A percentile compares a stretch with the other conserved stretches of the same genome.
Evolutionary conservation across 2,888 invertebrate species (phyloP).

Genomic region (Lamellibrachia satsuma): DNA sequence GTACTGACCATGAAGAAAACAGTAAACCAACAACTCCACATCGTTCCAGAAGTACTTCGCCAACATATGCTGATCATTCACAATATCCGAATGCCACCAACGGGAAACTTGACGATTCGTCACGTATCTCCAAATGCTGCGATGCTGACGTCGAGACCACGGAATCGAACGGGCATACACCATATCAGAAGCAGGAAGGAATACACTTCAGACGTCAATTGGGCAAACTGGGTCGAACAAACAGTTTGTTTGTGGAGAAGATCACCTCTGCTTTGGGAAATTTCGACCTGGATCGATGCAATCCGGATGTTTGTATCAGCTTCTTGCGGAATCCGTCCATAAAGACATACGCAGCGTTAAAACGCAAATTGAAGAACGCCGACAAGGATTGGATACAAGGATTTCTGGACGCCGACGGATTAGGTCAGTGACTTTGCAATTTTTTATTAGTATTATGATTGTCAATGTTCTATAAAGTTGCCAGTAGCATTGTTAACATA

Average conservation of each 20-base stretch:
- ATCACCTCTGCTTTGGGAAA: not conserved
- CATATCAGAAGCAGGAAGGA: not conserved
- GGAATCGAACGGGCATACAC: not conserved
- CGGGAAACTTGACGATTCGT: not conserved
- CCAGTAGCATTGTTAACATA: not conserved
- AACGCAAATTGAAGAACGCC: slow-evolving; percentile 52
- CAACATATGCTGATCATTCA: not conserved
- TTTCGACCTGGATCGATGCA: slow-evolving; percentile 51
- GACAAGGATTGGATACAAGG: slow-evolving; percentile 57
- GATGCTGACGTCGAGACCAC: not conserved
- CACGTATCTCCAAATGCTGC: not conserved
- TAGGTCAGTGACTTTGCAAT: not conserved
- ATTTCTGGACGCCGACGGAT: slow-evolving; percentile 53
- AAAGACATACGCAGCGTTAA: slow-evolving; percentile 52
- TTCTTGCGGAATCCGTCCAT: slow-evolving; percentile 49
- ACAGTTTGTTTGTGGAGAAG: not conserved
- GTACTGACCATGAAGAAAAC: not conserved
- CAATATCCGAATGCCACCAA: not conserved
- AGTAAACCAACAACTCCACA: not conserved
- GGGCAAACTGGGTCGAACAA: not conserved
- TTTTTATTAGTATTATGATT: not conserved
- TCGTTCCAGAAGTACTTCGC: not conserved
- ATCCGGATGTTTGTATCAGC: slow-evolving; percentile 52
- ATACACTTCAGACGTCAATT: not conserved
- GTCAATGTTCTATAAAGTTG: not conserved